Conservation (phyloP, 2,888 invertebrate species). For the Yponomeuta cagnagella region DNA sequence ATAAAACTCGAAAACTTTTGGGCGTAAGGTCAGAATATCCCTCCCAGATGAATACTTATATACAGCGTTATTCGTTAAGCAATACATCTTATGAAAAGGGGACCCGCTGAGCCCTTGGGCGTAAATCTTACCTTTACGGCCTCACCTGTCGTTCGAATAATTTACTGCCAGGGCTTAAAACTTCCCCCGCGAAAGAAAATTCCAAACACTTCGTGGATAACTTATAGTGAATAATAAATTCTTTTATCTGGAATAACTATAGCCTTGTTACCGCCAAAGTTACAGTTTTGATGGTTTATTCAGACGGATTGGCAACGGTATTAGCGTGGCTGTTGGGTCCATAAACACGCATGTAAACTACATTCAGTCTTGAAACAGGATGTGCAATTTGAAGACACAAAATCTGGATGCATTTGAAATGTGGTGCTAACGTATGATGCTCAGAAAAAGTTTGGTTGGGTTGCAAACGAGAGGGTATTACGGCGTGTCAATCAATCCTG, state of each 20-base stretch:
- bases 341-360: too few species aligned
- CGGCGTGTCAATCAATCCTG: too few species aligned
- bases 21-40: constrained; percentile 28
- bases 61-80: constrained; percentile 57
- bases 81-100: constrained; percentile 69
- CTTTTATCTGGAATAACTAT: constrained; percentile 33
- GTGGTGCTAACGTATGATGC: too few species aligned
- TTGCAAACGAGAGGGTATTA: too few species aligned
- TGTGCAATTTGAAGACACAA: too few species aligned
- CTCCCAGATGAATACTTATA: constrained; percentile 59
- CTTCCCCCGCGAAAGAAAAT: constrained; percentile 62
- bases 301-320: background rate
- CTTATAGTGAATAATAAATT: constrained; percentile 68
- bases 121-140: constrained; percentile 75
- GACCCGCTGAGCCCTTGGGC: constrained; percentile 59
- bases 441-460: too few species aligned
- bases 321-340: too few species aligned
- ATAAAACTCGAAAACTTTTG: constrained; percentile 15
- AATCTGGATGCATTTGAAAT: too few species aligned
- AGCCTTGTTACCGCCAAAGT: background rate
- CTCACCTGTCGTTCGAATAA: constrained; percentile 75
- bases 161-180: constrained; percentile 71
- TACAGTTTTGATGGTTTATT: background rate
- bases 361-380: too few species aligned
- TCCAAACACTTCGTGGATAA: constrained; percentile 72